Evolutionary conservation across 2,888 invertebrate species (phyloP).

Genomic region (Phragmatobia fuliginosa): DNA sequence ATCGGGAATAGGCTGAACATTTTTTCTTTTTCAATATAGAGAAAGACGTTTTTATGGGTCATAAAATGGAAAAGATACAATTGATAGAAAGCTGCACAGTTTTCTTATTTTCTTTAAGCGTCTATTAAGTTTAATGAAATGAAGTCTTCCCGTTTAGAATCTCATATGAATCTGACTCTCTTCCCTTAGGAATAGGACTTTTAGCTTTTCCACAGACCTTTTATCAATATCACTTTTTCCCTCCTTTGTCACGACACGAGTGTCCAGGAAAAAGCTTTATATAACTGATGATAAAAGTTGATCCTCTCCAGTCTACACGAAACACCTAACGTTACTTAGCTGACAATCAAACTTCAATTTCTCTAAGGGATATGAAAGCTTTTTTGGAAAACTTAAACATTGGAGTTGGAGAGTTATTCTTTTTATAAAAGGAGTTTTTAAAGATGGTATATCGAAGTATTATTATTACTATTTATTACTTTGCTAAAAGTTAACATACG

Average conservation of each 20-base stretch:
- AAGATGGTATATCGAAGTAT: too few relatives aligned
- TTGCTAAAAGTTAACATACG: constrained; percentile 3
- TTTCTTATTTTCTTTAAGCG: background rate
- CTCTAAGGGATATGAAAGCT: background rate
- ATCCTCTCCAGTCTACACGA: background rate
- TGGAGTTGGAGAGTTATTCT: background rate
- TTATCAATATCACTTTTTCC: background rate
- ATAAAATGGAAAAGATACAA: constrained; percentile 3
- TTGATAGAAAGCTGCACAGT: background rate
- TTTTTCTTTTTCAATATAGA: constrained; percentile 1
- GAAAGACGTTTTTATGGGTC: background rate
- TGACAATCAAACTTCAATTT: background rate
- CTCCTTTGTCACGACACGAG: background rate
- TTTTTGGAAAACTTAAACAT: background rate
- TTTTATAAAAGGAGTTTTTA: background rate
- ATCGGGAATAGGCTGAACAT: background rate
- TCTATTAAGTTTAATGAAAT: background rate
- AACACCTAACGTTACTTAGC: background rate
- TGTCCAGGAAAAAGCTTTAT: background rate
- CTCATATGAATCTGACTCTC: background rate
- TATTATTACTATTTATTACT: background rate
- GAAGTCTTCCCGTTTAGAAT: background rate
- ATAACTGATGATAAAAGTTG: background rate
- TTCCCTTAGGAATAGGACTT: background rate
- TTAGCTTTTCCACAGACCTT: background rate